Conservation (phyloP, 2,888 invertebrate species). For the Dynastes tityus region DNA sequence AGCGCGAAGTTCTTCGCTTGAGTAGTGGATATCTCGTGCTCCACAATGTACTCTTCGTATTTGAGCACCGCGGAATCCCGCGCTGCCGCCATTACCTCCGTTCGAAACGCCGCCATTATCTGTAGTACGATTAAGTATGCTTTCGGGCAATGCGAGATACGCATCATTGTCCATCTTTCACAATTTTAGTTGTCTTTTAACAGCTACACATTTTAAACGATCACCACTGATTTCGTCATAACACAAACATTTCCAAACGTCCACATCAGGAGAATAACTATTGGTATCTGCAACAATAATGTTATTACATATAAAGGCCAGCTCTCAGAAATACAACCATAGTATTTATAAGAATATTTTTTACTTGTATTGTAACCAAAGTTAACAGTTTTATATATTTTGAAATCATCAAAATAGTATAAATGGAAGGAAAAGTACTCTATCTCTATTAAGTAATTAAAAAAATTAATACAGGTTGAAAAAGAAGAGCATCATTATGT, state of each 20-base stretch:
- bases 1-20: constrained; percentile 75
- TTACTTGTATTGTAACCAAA: no score
- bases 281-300: neutral
- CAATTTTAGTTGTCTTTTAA: constrained; percentile 35
- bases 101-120: neutral
- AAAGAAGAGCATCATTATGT: no score
- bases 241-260: neutral
- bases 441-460: no score
- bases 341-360: no score
- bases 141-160: constrained; percentile 30
- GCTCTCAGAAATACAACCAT: no score
- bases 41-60: constrained; percentile 77
- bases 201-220: constrained; percentile 11
- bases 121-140: constrained; percentile 30
- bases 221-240: neutral
- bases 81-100: constrained; percentile 50
- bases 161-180: constrained; percentile 51
- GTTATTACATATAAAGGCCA: no score
- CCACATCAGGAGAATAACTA: neutral
- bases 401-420: no score
- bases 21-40: constrained; percentile 76
- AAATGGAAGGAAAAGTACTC: no score
- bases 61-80: constrained; percentile 55
- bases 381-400: no score
- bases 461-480: neutral